Evolutionary conservation across 2,113 vertebrate species (phyloP).

Genomic region (Sylvietta virens): DNA sequence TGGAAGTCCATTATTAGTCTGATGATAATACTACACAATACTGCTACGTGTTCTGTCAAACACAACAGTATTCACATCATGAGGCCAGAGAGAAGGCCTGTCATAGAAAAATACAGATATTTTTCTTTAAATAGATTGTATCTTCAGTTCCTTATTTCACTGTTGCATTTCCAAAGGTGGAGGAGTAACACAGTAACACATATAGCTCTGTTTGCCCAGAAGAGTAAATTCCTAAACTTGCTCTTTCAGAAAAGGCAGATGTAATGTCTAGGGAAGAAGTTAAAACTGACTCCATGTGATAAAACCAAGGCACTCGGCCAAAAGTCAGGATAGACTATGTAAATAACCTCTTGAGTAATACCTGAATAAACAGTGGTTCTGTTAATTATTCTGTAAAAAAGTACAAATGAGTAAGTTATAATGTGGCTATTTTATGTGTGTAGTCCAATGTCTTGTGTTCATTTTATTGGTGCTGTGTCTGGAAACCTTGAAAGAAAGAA

Average conservation of each 20-base stretch:
- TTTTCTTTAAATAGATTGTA: not conserved
- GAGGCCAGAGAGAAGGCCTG: not conserved
- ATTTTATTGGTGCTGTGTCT: not conserved
- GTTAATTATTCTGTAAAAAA: not conserved
- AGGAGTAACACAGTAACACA: not conserved
- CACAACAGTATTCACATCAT: not conserved
- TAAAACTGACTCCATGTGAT: not conserved
- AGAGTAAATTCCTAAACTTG: not conserved
- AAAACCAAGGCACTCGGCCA: not conserved
- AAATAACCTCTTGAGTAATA: not conserved
- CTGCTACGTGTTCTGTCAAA: not conserved
- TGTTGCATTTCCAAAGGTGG: not conserved
- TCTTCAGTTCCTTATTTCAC: not conserved
- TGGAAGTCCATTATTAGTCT: not conserved
- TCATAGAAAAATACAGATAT: not conserved
- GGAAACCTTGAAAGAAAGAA: not conserved
- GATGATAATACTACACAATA: not conserved
- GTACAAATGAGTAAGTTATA: accelerated
- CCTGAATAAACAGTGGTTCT: not conserved
- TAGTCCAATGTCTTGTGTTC: not conserved
- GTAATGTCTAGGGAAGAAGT: not conserved
- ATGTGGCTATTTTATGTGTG: not conserved
- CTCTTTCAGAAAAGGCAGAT: not conserved
- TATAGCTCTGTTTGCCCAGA: not conserved
- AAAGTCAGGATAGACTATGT: too few species aligned